Percentiles rank a stretch among this genome's conserved stretches.
These are phyloP conservation scores for Auanema freiburgensis DNA, from an alignment of 2,888 invertebrate genomes.

Conservation along the genomic window DNA sequence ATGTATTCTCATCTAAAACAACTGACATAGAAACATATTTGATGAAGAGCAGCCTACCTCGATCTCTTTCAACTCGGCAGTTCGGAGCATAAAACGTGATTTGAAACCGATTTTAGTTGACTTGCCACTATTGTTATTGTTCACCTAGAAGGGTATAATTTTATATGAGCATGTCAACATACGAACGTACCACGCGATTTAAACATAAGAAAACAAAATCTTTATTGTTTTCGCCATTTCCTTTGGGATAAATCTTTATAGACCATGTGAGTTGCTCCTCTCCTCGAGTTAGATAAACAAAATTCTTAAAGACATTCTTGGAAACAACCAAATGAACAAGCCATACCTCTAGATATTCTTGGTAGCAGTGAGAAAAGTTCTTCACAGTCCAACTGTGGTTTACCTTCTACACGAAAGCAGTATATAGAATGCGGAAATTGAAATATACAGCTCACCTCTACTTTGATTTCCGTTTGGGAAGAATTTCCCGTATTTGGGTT, in stretches of 20 bases:
- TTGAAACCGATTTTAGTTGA: slow-evolving; percentile 58
- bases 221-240: slow-evolving; percentile 64
- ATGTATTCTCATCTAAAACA: slow-evolving; percentile 59
- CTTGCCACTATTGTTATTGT: slow-evolving; percentile 25
- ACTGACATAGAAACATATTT: neutral
- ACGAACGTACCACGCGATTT: slow-evolving; percentile 55
- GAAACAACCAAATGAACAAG: neutral
- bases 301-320: slow-evolving; percentile 59
- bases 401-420: slow-evolving; percentile 49
- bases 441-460: slow-evolving; percentile 45
- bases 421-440: slow-evolving; percentile 5
- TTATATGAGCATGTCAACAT: neutral
- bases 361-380: slow-evolving; percentile 64
- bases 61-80: slow-evolving; percentile 63
- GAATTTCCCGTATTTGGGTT: slow-evolving; percentile 38
- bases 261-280: slow-evolving; percentile 44
- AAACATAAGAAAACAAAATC: slow-evolving; percentile 64
- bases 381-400: slow-evolving; percentile 65
- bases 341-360: slow-evolving; percentile 43
- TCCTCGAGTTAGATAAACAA: slow-evolving; percentile 52
- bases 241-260: slow-evolving; percentile 65
- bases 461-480: slow-evolving; percentile 64
- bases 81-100: slow-evolving; percentile 61
- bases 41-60: slow-evolving; percentile 44
- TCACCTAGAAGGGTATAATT: slow-evolving; percentile 6